Evolutionary conservation across 1,140 invertebrate genomes (phyloP).

Genomic region (Manduca sexta): DNA sequence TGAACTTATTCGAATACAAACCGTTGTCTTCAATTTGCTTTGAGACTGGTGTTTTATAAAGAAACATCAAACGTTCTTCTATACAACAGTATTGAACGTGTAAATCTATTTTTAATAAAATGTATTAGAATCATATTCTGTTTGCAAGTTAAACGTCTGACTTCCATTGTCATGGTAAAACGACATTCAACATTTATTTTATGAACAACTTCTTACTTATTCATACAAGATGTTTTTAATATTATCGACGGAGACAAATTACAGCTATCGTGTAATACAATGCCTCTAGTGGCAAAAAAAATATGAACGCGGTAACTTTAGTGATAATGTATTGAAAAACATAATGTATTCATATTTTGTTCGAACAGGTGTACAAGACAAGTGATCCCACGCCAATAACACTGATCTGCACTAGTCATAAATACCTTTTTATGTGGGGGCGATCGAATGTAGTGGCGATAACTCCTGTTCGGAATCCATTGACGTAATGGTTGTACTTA

Average conservation of each 20-base stretch:
- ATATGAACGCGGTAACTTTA: slow-evolving; percentile 17
- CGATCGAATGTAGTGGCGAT: slow-evolving; percentile 25
- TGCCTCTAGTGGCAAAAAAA: background rate
- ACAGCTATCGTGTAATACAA: background rate
- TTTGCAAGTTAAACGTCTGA: slow-evolving; percentile 26
- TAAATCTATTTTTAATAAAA: too few species aligned
- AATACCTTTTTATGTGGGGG: slow-evolving; percentile 14
- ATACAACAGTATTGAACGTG: too few species aligned
- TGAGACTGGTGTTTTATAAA: too few species aligned
- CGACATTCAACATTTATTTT: slow-evolving; percentile 32
- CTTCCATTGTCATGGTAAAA: slow-evolving; percentile 38
- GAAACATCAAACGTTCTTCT: too few species aligned
- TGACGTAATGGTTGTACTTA: too few species aligned
- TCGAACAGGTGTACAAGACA: slow-evolving; percentile 19
- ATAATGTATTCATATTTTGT: slow-evolving; percentile 6
- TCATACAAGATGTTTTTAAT: too few species aligned
- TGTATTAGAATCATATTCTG: too few species aligned
- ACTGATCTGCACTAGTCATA: slow-evolving; percentile 16
- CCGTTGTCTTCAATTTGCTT: too few species aligned
- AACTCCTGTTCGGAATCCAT: slow-evolving; percentile 12
- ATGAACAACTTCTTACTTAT: too few species aligned
- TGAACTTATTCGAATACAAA: too few species aligned
- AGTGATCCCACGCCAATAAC: slow-evolving; percentile 24
- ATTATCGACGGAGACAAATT: slow-evolving; percentile 10
- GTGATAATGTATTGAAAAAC: slow-evolving; percentile 17